Conservation (phyloP, 2,888 invertebrate genomes). For the Zaprionus obscuricornis region DNA sequence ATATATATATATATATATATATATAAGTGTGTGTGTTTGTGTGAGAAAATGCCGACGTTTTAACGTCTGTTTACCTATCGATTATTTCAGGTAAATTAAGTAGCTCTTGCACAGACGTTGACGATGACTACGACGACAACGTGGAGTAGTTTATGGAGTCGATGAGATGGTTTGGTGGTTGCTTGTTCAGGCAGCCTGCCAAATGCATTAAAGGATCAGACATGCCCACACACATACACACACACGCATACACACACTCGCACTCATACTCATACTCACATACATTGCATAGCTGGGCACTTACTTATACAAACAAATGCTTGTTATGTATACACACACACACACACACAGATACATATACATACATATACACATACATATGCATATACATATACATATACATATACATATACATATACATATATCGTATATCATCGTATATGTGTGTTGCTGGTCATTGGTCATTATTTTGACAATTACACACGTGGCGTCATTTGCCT, state of each 20-base stretch:
- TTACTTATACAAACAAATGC: conserved; percentile 72
- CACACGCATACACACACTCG: conserved; percentile 16
- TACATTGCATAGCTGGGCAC: conserved; percentile 64
- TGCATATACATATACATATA: conserved; percentile 7
- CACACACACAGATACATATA: background rate
- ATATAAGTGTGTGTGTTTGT: conserved; percentile 22
- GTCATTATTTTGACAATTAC: conserved; percentile 81
- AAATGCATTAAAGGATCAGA: conserved; percentile 80
- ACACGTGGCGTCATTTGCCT: conserved; percentile 69
- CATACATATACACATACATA: too few species aligned
- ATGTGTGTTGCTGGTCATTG: conserved; percentile 39
- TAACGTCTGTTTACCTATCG: conserved; percentile 80
- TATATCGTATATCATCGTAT: conserved; percentile 15
- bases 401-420: background rate
- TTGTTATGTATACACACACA: conserved; percentile 27
- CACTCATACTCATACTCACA: conserved; percentile 34
- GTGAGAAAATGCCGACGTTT: conserved; percentile 74
- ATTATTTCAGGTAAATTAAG: conserved; percentile 81
- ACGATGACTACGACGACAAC: conserved; percentile 17
- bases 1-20: background rate
- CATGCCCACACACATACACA: conserved; percentile 51
- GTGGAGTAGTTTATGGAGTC: conserved; percentile 24
- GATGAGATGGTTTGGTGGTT: conserved; percentile 57
- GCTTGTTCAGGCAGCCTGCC: conserved; percentile 61
- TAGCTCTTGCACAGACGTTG: conserved; percentile 61